phyloP scores from a whole-genome alignment of 1,140 invertebrate species.

The Sitophilus oryzae region DNA sequence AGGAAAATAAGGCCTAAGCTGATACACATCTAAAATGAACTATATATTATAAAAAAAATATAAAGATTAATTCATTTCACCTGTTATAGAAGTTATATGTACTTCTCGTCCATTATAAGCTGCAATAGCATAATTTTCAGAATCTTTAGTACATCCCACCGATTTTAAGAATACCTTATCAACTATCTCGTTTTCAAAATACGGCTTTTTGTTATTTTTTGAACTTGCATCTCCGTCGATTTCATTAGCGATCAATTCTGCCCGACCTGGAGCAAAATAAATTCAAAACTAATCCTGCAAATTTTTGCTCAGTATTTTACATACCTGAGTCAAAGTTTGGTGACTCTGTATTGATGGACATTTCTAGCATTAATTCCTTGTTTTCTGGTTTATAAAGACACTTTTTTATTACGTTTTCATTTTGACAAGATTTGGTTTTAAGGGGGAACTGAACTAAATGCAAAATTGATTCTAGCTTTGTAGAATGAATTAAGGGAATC shows the following conservation, averaged over 20 bases:
- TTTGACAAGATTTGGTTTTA: constrained; percentile 53
- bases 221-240: constrained; percentile 48
- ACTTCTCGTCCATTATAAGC: constrained; percentile 61
- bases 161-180: constrained; percentile 61
- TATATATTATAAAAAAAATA: background rate
- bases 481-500: constrained; percentile 79
- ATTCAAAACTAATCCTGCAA: background rate
- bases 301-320: constrained; percentile 2
- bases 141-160: constrained; percentile 49
- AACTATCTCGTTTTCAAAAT: constrained; percentile 53
- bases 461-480: constrained; percentile 65
- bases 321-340: constrained; percentile 56
- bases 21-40: constrained; percentile 50
- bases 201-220: constrained; percentile 35
- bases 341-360: constrained; percentile 53
- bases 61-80: constrained; percentile 31
- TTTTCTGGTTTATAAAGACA: constrained; percentile 66
- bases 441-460: constrained; percentile 80
- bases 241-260: constrained; percentile 60
- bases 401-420: constrained; percentile 53
- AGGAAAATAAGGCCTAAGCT: constrained; percentile 71
- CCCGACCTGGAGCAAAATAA: constrained; percentile 56
- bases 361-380: constrained; percentile 56
- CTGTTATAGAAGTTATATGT: constrained; percentile 64
- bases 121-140: constrained; percentile 61